A percentile compares a stretch with the other conserved stretches of the same genome.
Conservation (phyloP, 2,888 invertebrate species). For the Nymphalis urticae region DNA sequence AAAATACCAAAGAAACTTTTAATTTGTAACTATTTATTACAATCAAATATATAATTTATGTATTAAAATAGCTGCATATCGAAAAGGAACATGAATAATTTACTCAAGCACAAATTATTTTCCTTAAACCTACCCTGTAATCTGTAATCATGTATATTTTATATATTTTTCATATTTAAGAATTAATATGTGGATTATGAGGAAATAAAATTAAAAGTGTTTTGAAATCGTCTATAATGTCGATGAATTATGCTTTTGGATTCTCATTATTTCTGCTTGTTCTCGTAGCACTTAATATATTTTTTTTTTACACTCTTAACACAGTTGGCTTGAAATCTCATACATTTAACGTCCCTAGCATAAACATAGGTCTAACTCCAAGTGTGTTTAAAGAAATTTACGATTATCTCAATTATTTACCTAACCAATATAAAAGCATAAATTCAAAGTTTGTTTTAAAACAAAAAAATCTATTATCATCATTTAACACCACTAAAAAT, state of each 20-base stretch:
- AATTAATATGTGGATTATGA: not conserved
- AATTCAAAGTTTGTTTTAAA: conserved; percentile 58
- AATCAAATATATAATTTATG: not conserved
- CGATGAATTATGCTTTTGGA: conserved; percentile 73
- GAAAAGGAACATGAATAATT: not conserved
- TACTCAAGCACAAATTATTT: conserved; percentile 1
- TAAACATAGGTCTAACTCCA: conserved; percentile 56
- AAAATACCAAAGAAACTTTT: not conserved
- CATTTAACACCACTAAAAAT: conserved; percentile 64
- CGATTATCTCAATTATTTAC: conserved; percentile 67
- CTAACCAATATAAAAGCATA: conserved; percentile 62
- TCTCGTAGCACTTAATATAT: conserved; percentile 69
- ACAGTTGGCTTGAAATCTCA: conserved; percentile 52
- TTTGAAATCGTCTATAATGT: conserved; percentile 51
- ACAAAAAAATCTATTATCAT: conserved; percentile 57
- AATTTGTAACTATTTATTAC: not conserved
- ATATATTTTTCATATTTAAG: not conserved
- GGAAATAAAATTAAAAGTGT: not conserved
- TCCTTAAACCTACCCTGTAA: conserved; percentile 7
- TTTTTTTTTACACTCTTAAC: conserved; percentile 70
- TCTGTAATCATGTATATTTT: conserved; percentile 11
- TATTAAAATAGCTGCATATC: not conserved
- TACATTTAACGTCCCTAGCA: conserved; percentile 52
- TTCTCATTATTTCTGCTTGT: conserved; percentile 69
- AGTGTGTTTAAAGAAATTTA: conserved; percentile 64